These are phyloP conservation scores for Chiridota heheva DNA, from an alignment of 35 echinoderm and acorn worm genomes.

Conservation along the genomic window DNA sequence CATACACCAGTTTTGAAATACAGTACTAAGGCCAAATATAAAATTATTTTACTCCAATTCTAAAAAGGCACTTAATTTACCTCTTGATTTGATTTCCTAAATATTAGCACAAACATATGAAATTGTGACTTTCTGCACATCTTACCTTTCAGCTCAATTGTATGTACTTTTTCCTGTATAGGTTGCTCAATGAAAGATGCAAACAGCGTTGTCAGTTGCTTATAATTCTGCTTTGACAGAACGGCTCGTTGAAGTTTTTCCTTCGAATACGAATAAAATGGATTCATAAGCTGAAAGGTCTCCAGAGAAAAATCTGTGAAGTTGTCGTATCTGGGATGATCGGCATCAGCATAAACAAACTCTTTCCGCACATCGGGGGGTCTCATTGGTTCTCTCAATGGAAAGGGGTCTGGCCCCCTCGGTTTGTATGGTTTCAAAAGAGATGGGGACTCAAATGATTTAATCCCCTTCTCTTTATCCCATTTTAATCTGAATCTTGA, in stretches of 20 bases:
- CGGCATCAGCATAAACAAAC: slow-evolving; percentile 65
- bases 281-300: slow-evolving; percentile 61
- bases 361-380: slow-evolving; percentile 73
- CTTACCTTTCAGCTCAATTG: slow-evolving; percentile 87
- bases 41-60: background rate
- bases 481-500: slow-evolving; percentile 62
- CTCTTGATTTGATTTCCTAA: too few relatives aligned
- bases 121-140: too few relatives aligned
- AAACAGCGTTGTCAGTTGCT: slow-evolving; percentile 97
- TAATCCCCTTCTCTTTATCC: slow-evolving; percentile 23
- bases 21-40: too few relatives aligned
- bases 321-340: slow-evolving; percentile 60
- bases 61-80: background rate
- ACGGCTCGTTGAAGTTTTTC: slow-evolving; percentile 58
- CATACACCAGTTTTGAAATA: too few relatives aligned
- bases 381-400: slow-evolving; percentile 64
- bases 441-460: slow-evolving; percentile 61
- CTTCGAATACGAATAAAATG: slow-evolving; percentile 43
- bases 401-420: slow-evolving; percentile 84
- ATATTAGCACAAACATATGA: too few relatives aligned
- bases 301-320: slow-evolving; percentile 67
- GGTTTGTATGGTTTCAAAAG: slow-evolving; percentile 91
- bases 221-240: slow-evolving; percentile 95
- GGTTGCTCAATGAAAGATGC: slow-evolving; percentile 76
- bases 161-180: slow-evolving; percentile 69